Evolutionary conservation across 1,140 invertebrate genomes (phyloP), one percentile per base, ranked within the genome.

Genomic region (Probaryconus sp.): DNA sequence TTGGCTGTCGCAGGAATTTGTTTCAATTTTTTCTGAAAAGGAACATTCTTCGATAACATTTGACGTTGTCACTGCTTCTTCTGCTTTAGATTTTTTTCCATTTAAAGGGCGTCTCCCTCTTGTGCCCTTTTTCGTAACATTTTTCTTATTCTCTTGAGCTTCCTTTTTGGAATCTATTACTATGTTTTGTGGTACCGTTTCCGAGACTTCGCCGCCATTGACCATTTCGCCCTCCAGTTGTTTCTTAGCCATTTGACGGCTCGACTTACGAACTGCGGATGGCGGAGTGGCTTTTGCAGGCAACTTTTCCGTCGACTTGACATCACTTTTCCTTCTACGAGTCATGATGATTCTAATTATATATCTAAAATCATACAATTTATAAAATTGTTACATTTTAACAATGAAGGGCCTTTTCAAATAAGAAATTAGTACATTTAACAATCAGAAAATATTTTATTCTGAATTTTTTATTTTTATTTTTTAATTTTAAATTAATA

Each of bases 241-340:
- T 10, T 86, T 86, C 26, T 81, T 84, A 3, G 83, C 83, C 77
- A 83, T 83, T 48, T 86, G 84, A 18, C 84, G 76, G 48, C 68
- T 85, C 3, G 84, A 86, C 21, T 86, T 86, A 5, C 84, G 72
- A 3, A 85, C 78, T 17, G 83, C 81, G 2, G 68, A 72, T 2
- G 35, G 21, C 26, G 79, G 70, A 53, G n/a, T n/a, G n/a, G 77
- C 65, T 16, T 80, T 83, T 20, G 76, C 14, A 1, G 76, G 42
- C 20, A 73, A 74, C 42, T 85, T 85, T 13, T 75, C 65, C 0
- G 78, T 38, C 37, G 72, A n/a, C 60, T 85, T 85, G 6, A 77
- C 56, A 38, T 85, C 81, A 17, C 47, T 78, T 60, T 84, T 86
- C 17, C 80, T 76, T 18, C 72, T 79, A 11, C 84, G 81, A 64